Percentiles rank a stretch among this genome's conserved stretches.
These are phyloP conservation scores for Elanus axillaris DNA, from an alignment of 2,113 vertebrate species.

Conservation along the genomic window DNA sequence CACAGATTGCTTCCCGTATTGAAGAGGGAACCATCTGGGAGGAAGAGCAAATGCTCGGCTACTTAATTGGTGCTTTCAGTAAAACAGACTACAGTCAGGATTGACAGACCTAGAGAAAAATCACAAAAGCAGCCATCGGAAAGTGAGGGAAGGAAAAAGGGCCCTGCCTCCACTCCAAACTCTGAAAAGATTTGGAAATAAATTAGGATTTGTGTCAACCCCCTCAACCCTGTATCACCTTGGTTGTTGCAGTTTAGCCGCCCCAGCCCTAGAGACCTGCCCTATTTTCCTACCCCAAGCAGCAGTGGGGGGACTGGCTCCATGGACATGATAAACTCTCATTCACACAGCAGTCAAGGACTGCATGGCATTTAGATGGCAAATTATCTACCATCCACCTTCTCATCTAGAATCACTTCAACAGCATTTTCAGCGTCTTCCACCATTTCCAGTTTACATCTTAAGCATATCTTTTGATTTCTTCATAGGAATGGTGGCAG, in stretches of 20 bases:
- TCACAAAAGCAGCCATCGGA: background rate
- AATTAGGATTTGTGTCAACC: background rate
- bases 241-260: background rate
- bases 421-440: background rate
- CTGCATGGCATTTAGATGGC: rapidly evolving
- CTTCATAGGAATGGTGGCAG: background rate
- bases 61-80: constrained; percentile 37
- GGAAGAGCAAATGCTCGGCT: background rate
- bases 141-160: background rate
- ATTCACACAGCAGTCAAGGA: background rate
- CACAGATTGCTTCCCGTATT: background rate
- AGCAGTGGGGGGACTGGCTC: background rate
- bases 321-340: background rate
- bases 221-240: background rate
- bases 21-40: constrained; percentile 13
- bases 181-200: background rate
- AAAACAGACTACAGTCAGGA: background rate
- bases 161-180: background rate
- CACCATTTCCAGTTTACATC: background rate
- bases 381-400: background rate
- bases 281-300: background rate
- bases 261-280: background rate
- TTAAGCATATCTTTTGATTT: background rate
- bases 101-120: background rate
- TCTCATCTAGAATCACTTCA: background rate